Evolutionary conservation across 2,113 vertebrate genomes (phyloP).

Genomic region (Monarcha castaneiventris): DNA sequence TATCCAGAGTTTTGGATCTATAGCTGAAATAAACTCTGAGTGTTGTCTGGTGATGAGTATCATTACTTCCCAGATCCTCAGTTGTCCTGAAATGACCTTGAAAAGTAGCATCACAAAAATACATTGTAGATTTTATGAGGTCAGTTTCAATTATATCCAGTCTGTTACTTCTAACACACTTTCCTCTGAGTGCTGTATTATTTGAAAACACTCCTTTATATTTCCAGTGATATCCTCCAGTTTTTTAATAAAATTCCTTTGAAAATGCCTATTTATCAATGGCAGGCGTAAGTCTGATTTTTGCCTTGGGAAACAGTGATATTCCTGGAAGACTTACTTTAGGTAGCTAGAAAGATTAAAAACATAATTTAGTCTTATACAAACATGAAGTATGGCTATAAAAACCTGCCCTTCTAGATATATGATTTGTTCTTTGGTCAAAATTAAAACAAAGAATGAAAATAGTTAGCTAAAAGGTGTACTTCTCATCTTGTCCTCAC

Average conservation of each 20-base stretch:
- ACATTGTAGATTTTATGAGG: slow-evolving; percentile 42
- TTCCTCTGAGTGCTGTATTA: background rate
- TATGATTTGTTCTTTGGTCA: slow-evolving; percentile 1
- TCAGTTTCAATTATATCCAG: slow-evolving; percentile 53
- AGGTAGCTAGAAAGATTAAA: slow-evolving; percentile 55
- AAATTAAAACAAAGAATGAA: slow-evolving; percentile 37
- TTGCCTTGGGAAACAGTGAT: slow-evolving; percentile 31
- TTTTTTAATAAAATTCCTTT: slow-evolving; percentile 37
- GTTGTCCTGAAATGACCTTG: slow-evolving; percentile 71
- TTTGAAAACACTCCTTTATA: background rate
- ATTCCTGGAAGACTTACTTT: slow-evolving; percentile 27
- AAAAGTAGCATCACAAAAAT: slow-evolving; percentile 1
- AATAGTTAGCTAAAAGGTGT: slow-evolving; percentile 18
- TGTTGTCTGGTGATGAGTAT: background rate
- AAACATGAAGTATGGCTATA: slow-evolving; percentile 17
- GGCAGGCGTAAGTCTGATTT: background rate
- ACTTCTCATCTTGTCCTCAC: background rate
- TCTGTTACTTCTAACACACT: slow-evolving; percentile 9
- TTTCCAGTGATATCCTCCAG: background rate
- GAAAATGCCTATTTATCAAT: slow-evolving; percentile 42
- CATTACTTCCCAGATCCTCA: background rate
- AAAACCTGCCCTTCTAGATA: background rate
- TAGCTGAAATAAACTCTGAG: slow-evolving; percentile 12
- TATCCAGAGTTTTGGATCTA: background rate
- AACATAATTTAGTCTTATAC: slow-evolving; percentile 51